Base-by-base conservation (phyloP, 2,797 vertebrate species). In the Apodemus agrarius region DNA sequence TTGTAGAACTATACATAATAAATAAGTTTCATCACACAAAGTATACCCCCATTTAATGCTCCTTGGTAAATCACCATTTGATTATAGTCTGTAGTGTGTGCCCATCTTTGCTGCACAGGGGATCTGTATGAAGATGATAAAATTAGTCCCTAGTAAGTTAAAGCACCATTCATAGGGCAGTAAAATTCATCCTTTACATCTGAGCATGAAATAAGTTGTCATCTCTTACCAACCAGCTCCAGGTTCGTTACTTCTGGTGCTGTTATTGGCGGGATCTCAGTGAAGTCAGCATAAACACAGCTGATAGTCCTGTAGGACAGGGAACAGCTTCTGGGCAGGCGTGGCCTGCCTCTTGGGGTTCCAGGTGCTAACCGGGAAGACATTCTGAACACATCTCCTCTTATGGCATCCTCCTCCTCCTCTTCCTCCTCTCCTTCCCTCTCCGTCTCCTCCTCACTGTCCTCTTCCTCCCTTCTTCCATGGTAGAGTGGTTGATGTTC, bases 241-340 rank as follows among this genome's bases (percentile, higher is more conserved):
- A 99, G 98, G 87, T 98, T 99, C 92, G 98, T 99, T 91, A 99
- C 98, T 65, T 99, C 98, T 34, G 98, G 99, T 80, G 99, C 99
- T 90, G 98, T 98, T 89, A 99, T 99, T 6, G 99, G 98, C 78
- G 99, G 99, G 96, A 99, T 99, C 97, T 99, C 97, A 67, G 92
- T 98, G 22, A 99, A 99, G 94, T 98, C 98, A 61, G 98, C 98
- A 0, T 99, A 98, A 75, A 99, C 98, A 88, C 99, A 99, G 95
- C 98, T 99, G 95, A 99, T 94, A n/a, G 98, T 99, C 81, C 98
- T 99, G 29, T 99, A 99, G 0, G 98, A 99, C 94, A 99, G 98
- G 40, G 98, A 98, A 75, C 99, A 99, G 74, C 98, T 99, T 1
- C 96, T 96, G 80, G 99, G 99, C 93, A 99, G 98, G 90, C 98